Percentiles rank a stretch among this genome's conserved stretches.
Conservation (phyloP, 2,113 vertebrate genomes). For the Eubucco bourcierii region DNA sequence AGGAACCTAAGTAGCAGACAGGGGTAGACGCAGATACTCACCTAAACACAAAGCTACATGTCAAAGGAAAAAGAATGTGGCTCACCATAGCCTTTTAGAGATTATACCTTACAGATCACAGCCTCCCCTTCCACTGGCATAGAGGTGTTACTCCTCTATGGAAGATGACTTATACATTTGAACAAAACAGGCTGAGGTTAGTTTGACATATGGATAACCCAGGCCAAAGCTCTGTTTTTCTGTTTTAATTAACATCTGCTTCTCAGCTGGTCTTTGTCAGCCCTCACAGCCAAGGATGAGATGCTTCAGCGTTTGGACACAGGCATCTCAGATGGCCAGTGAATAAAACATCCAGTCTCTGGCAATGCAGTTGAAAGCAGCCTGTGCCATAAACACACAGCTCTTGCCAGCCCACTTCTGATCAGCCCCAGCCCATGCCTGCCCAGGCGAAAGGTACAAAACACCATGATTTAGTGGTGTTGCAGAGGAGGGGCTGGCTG, state of each 20-base stretch:
- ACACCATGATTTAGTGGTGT: accelerated
- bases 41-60: not conserved
- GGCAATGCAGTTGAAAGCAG: accelerated
- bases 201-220: not conserved
- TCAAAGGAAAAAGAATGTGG: not conserved
- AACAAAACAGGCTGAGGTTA: not conserved
- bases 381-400: not conserved
- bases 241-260: not conserved
- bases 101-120: not conserved
- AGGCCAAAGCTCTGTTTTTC: not conserved
- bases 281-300: not conserved
- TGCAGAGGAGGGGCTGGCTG: not conserved
- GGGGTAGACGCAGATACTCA: not conserved
- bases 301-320: not conserved
- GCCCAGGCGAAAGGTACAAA: not conserved
- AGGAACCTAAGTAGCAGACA: not conserved
- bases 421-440: not conserved
- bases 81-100: not conserved
- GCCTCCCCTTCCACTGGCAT: not conserved
- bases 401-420: not conserved
- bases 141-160: not conserved
- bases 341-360: not conserved
- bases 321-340: not conserved
- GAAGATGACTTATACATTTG: not conserved
- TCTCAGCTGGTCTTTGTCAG: slow-evolving; percentile 17